Evolutionary conservation across 1,140 invertebrate genomes (phyloP).

Genomic region (Dinoponera quadriceps): DNA sequence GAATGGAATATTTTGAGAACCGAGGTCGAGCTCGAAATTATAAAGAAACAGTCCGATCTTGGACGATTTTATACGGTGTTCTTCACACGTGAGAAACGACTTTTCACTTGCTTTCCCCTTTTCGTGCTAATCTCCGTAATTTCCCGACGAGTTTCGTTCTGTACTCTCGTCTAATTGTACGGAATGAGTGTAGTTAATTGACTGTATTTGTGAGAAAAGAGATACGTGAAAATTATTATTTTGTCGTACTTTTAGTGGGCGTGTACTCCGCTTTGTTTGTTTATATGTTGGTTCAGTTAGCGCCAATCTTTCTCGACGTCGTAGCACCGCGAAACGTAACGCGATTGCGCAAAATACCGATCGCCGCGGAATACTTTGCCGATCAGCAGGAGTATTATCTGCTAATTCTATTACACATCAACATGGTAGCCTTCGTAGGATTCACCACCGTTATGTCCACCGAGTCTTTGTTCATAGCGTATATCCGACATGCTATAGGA

Average conservation of each 20-base stretch:
- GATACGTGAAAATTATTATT: background rate
- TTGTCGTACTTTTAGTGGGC: slow-evolving; percentile 11
- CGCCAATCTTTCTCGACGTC: slow-evolving; percentile 34
- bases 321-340: slow-evolving; percentile 31
- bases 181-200: background rate
- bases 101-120: background rate
- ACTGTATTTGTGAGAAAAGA: background rate
- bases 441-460: slow-evolving; percentile 26
- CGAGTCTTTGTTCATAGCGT: slow-evolving; percentile 17
- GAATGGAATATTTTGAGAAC: slow-evolving; percentile 32
- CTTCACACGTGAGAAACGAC: slow-evolving; percentile 23
- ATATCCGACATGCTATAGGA: slow-evolving; percentile 25
- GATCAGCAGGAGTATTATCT: slow-evolving; percentile 43
- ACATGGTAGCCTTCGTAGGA: slow-evolving; percentile 36
- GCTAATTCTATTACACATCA: slow-evolving; percentile 43
- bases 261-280: background rate
- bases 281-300: slow-evolving; percentile 25
- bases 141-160: background rate
- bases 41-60: slow-evolving; percentile 21
- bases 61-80: slow-evolving; percentile 14
- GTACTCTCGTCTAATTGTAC: background rate
- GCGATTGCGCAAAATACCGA: slow-evolving; percentile 12
- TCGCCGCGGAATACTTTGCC: slow-evolving; percentile 35
- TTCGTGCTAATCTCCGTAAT: background rate
- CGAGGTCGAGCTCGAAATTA: slow-evolving; percentile 36